phyloP scores from a whole-genome alignment of 2,113 vertebrate genomes.

The Gasterosteus nipponicus region DNA sequence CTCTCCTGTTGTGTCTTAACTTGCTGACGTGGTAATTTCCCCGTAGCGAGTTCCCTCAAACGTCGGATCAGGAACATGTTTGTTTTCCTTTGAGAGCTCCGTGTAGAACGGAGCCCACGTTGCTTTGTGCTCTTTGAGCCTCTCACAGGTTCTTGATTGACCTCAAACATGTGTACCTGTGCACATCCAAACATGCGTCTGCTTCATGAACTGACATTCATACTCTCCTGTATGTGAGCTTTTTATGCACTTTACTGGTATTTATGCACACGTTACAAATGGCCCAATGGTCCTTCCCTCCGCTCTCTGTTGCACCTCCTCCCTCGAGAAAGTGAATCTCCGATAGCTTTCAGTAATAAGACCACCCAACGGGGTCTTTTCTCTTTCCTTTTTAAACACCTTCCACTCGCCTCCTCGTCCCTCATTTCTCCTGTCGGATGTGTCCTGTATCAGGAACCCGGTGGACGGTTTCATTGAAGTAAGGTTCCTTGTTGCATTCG shows the following conservation, averaged over 20 bases:
- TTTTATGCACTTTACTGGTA: conserved; percentile 11
- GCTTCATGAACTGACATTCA: neutral
- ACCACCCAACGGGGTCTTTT: conserved; percentile 57
- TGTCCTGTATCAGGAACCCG: too few relatives aligned
- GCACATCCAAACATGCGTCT: conserved; percentile 33
- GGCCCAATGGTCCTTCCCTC: neutral
- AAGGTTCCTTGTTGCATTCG: too few relatives aligned
- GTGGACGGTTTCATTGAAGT: too few relatives aligned
- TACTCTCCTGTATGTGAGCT: neutral
- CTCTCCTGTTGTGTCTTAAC: conserved; percentile 65
- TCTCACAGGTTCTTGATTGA: conserved; percentile 73
- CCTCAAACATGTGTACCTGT: conserved; percentile 59
- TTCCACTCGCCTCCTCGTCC: too few relatives aligned
- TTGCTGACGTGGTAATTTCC: conserved; percentile 70
- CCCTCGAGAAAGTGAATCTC: conserved; percentile 56
- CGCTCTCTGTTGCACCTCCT: conserved; percentile 10
- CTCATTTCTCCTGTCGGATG: too few relatives aligned
- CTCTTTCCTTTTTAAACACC: conserved; percentile 14
- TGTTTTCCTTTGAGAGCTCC: conserved; percentile 73
- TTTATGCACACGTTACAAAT: neutral
- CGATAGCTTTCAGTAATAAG: conserved; percentile 59
- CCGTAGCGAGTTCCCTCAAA: conserved; percentile 49
- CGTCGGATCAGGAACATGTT: conserved; percentile 67
- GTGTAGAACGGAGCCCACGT: conserved; percentile 73
- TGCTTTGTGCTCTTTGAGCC: conserved; percentile 69